Base-by-base conservation (phyloP, 2,797 vertebrate genomes). In the Tragopan temminckii region DNA sequence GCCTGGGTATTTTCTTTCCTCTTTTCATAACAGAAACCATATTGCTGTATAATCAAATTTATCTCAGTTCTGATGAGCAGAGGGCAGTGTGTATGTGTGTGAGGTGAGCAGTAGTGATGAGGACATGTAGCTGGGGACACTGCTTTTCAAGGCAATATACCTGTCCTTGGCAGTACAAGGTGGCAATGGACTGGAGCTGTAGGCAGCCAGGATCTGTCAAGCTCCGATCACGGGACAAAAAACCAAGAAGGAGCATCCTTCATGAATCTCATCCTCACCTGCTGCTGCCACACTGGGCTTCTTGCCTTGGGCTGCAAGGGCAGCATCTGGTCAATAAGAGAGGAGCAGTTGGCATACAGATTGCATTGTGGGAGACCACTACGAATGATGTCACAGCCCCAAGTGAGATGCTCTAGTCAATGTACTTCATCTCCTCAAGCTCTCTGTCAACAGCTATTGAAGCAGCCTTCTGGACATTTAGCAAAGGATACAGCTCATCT, bases 31-130 rank as follows among this genome's bases (percentile, higher is more conserved):
- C 52, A 82, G 50, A 91, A 91, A 86, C 75, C 85, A 94, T 89
- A 97, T 63, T 94, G 80, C 79, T 64, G 27, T 67, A 76, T 92
- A 92, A 93, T 90, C 70, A 57, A 88, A 93, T 94, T 85, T 84
- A 85, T 86, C 79, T 74, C 52, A 23, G 55, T 93, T 85, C 66
- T 67, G 72, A 70, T 31, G 52, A 55, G 48, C 33, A 40, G 40
- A 85, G 42, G 62, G 57, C 77, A 89, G 64, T 2, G 20, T 9
- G 23, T 38, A 6, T 63, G 62, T 64, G 33, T 55, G 68, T 58
- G 87, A 82, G 66, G 72, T 80, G 72, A 80, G 8, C 70, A 69
- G 80, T 36, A 92, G 67, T 45, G 27, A 23, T 2, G 55, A 64
- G 50, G 62, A 53, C 33, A 33, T 0, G 53, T 20, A 61, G 15